phyloP scores from a whole-genome alignment of 2,888 invertebrate genomes.

The Chymomyza fuscimana region DNA sequence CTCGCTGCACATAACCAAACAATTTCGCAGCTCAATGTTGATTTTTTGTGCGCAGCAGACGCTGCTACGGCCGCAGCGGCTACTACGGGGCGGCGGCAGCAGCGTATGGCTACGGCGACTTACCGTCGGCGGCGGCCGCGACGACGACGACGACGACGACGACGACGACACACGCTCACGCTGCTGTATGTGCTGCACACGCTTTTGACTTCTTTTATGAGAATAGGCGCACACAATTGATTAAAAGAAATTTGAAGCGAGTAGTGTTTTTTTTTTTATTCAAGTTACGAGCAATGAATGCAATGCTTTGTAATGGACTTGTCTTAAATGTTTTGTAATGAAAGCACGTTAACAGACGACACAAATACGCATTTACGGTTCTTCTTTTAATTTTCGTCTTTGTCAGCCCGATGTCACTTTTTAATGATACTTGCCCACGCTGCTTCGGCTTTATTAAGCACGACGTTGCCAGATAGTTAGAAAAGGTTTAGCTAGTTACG shows the following conservation, averaged over 20 bases:
- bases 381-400: constrained; percentile 22
- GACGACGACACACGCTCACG: constrained; percentile 4
- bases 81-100: too few species aligned
- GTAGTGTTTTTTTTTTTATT: neutral
- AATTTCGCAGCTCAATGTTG: constrained; percentile 24
- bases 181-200: constrained; percentile 4
- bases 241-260: neutral
- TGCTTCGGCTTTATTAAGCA: constrained; percentile 20
- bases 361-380: constrained; percentile 33
- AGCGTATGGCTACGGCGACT: neutral
- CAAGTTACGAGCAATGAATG: neutral
- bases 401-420: constrained; percentile 10
- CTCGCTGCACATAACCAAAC: constrained; percentile 49
- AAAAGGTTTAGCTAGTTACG: neutral
- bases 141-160: constrained; percentile 1
- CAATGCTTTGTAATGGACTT: constrained; percentile 19
- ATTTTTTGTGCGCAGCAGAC: neutral
- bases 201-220: constrained; percentile 2
- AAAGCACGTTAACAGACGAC: constrained; percentile 5
- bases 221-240: neutral
- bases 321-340: neutral
- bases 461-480: constrained; percentile 33
- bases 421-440: constrained; percentile 13
- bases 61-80: neutral
- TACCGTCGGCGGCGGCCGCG: neutral